Percentiles rank a stretch among this genome's conserved stretches.
phyloP scores from a whole-genome alignment of 2,888 invertebrate species.

The Noctua fimbriata region DNA sequence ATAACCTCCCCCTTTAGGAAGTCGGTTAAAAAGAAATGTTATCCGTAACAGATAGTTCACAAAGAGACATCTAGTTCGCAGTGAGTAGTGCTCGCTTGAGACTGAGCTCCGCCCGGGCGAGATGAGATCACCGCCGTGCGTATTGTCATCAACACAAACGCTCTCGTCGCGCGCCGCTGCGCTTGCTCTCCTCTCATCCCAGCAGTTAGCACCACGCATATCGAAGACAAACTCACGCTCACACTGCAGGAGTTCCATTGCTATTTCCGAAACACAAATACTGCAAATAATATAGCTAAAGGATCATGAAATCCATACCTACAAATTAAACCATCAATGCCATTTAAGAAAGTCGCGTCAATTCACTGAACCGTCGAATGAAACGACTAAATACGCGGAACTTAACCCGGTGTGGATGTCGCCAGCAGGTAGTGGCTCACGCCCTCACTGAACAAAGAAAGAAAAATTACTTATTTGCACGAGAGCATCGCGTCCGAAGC shows the following conservation, averaged over 20 bases:
- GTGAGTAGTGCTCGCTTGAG: neutral
- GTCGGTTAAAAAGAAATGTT: neutral
- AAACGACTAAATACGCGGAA: neutral
- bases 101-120: neutral
- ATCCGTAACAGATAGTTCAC: neutral
- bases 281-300: too few relatives aligned
- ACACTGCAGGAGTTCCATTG: neutral
- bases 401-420: neutral
- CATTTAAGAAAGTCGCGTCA: conserved; percentile 2
- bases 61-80: neutral
- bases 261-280: neutral
- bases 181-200: too few relatives aligned
- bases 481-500: neutral
- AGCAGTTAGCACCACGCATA: too few relatives aligned
- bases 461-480: neutral
- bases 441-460: neutral
- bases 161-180: neutral
- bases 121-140: neutral
- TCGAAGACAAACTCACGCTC: neutral
- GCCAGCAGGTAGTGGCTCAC: neutral
- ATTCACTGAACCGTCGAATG: neutral
- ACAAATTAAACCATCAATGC: neutral
- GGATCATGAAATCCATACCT: neutral
- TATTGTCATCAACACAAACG: neutral
- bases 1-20: neutral